Conservation (phyloP, 2,888 invertebrate species). For the Apocheima hispidaria region DNA sequence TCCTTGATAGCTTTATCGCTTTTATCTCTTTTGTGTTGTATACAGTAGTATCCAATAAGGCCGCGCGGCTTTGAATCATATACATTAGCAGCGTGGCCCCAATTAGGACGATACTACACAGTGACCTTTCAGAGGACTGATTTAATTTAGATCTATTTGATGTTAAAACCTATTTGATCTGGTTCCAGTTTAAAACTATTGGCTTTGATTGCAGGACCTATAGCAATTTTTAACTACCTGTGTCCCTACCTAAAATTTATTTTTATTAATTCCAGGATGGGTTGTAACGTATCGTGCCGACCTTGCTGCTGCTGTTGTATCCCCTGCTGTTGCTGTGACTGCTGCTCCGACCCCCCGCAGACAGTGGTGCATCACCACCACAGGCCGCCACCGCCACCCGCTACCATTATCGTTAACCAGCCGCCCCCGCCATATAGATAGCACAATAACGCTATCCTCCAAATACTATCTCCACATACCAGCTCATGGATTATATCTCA, state of each 20-base stretch:
- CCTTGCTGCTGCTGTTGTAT: conserved; percentile 80
- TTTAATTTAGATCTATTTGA: no score
- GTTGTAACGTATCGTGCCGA: conserved; percentile 76
- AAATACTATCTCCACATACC: neutral
- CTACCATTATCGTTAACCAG: conserved; percentile 49
- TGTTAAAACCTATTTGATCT: no score
- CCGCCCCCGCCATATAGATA: conserved; percentile 65
- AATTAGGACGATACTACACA: no score
- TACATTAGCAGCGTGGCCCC: no score
- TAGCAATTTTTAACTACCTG: neutral
- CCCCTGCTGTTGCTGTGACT: conserved; percentile 76
- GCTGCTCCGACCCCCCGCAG: conserved; percentile 63
- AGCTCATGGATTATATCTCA: conserved; percentile 5
- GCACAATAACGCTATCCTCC: neutral
- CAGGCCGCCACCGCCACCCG: conserved; percentile 43
- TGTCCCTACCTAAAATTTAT: neutral
- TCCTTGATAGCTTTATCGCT: neutral
- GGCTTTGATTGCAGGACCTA: neutral
- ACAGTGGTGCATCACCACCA: conserved; percentile 62
- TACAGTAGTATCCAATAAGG: neutral
- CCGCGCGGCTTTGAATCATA: no score
- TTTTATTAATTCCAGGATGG: conserved; percentile 68
- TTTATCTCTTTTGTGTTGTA: neutral
- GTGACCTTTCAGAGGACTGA: no score
- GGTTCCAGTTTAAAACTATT: neutral